Evolutionary conservation across 2,113 vertebrate species (phyloP), one percentile per base, ranked within the genome.

Genomic region (Panthera leo): DNA sequence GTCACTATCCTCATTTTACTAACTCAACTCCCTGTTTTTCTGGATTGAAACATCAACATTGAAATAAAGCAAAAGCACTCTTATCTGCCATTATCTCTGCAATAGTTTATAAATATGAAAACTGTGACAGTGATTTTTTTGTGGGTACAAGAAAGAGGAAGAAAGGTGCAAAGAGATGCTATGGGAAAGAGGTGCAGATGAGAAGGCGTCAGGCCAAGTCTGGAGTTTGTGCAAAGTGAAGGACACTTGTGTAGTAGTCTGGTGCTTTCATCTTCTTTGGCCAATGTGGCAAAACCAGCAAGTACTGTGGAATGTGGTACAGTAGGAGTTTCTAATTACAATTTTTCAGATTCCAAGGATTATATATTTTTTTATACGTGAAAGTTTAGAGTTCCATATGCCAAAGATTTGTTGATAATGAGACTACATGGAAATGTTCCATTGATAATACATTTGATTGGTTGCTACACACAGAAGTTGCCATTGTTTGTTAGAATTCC

Each of bases 311-410:
- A 51, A 58, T 80, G 70, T 23, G 5, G 34, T 23, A 93, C 18
- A 65, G 45, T 63, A 29, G 13, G 53, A 12, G 23, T 86, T 97
- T 94, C 36, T 96, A 76, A 84, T 76, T 34, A 36, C 2, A 86
- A 67, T 67, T 86, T 90, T 94, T 97, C 42, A 85, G 29, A 39
- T 85, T 58, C 36, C 51, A 91, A 78, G 58, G 71, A 88, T 92
- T 82, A 58, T 39, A 67, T 91, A 78, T 45, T 45, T 45, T 97
- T 76, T 5, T 85, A 7, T 67, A n/a, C 55, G 42, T 89, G 45
- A 82, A 93, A 73, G 42, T 55, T 79, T 94, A 78, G 25, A 94
- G 36, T 97, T 90, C 48, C 42, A 75, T 39, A 73, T 12, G 67
- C 34, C 34, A 65, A 61, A 86, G 29, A 91, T 51, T 93, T n/a